These are phyloP conservation scores for Podargus strigoides DNA, from an alignment of 2,797 vertebrate genomes.

Conservation along the genomic window DNA sequence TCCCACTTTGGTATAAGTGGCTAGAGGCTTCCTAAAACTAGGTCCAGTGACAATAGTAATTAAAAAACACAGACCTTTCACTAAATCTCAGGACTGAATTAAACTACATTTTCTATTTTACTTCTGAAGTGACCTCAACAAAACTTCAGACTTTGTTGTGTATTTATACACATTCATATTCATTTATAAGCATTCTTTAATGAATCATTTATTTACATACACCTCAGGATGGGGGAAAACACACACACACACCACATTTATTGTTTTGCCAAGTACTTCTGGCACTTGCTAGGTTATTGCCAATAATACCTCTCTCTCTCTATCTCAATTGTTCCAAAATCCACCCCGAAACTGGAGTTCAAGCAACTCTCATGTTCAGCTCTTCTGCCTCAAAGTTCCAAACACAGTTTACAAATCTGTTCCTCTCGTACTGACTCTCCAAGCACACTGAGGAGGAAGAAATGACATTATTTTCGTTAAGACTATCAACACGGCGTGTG, in stretches of 20 bases:
- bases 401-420: neutral
- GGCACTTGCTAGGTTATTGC: neutral
- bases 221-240: neutral
- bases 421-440: neutral
- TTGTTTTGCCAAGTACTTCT: neutral
- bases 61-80: neutral
- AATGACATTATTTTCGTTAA: neutral
- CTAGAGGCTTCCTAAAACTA: neutral
- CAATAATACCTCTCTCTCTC: no score
- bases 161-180: neutral
- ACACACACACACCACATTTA: rapidly evolving
- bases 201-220: neutral
- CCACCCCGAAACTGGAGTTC: neutral
- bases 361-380: neutral
- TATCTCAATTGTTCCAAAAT: neutral
- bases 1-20: neutral
- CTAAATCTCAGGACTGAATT: neutral
- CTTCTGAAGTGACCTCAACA: neutral
- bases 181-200: neutral
- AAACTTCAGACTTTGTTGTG: neutral
- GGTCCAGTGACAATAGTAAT: neutral
- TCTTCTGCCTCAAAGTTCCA: neutral
- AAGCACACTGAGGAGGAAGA: neutral
- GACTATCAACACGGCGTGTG: neutral
- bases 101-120: neutral